These are phyloP conservation scores for Proisotoma minuta DNA, from an alignment of 2,888 invertebrate species.

Conservation along the genomic window DNA sequence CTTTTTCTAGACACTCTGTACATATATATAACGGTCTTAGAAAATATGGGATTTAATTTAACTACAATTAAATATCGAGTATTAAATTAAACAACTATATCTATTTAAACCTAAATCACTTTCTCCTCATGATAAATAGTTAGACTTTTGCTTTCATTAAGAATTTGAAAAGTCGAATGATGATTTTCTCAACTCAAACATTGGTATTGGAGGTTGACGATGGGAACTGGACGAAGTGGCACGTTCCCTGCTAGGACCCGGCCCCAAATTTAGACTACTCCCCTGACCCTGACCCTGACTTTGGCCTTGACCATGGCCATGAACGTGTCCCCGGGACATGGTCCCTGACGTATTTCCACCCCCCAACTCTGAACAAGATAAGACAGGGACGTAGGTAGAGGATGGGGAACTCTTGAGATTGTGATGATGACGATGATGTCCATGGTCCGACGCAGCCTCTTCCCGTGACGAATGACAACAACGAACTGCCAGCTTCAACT, in stretches of 20 bases:
- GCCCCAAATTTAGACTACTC: no score
- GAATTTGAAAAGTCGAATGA: constrained; percentile 39
- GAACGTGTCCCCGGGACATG: background rate
- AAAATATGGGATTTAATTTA: no score
- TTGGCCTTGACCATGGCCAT: background rate
- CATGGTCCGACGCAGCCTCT: constrained; percentile 42
- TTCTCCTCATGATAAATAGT: no score
- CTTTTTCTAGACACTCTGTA: no score
- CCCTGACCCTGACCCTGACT: no score
- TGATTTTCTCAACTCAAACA: constrained; percentile 63
- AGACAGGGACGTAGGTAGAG: constrained; percentile 69
- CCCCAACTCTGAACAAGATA: constrained; percentile 51
- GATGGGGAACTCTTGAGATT: constrained; percentile 71
- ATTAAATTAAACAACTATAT: no score
- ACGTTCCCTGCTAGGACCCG: no score
- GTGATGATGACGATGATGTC: constrained; percentile 34
- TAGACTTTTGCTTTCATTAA: constrained; percentile 15
- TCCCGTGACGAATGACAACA: constrained; percentile 55
- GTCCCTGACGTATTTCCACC: no score
- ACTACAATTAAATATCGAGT: no score
- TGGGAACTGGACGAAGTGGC: no score
- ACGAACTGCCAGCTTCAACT: constrained; percentile 81
- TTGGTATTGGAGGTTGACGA: constrained; percentile 53
- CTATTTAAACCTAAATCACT: no score
- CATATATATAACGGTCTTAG: no score